Evolutionary conservation across 2,888 invertebrate species (phyloP), one percentile per base, ranked within the genome.

Genomic region (Scaptodrosophila latifasciaeformis): DNA sequence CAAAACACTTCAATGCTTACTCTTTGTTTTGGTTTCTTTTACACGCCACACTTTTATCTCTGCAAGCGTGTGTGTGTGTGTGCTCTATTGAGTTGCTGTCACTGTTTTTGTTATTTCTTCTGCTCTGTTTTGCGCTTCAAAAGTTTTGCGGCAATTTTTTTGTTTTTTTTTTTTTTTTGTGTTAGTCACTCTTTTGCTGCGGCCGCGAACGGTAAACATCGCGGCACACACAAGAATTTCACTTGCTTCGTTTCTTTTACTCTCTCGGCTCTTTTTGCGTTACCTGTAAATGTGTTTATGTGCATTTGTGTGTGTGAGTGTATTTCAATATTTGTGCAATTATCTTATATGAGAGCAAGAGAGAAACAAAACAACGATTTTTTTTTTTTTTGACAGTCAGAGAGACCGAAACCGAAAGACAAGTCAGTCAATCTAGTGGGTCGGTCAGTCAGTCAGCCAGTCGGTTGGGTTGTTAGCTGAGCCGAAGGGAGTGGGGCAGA

Each of bases 181-280:
- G 69, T 75, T 79, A 81, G 71, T 75, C 72, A 75, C 76, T 75
- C 75, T 71, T 79, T 75, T 69, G 62, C 79, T 64, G 60, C 72
- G 72, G 47, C 31, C 47, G 40, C 54, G 64, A 64, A 61, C 65
- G 71, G 24, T 67, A 58, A 63, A 62, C 64, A 74, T 59, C 61
- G 70, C 61, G 57, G 58, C 59, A 54, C 56, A 55, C 67, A 70
- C 47, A 55, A 56, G 55, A 56, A 57, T 35, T 27, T 18, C 35
- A 37, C 58, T 34, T 49, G 24, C 3, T 24, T 24, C 24, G 24
- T 7, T 24, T n/a, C n/a, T n/a, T n/a, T n/a, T n/a, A n/a, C n/a
- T n/a, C n/a, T n/a, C 49, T 49, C 45, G 44, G 58, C 59, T 15
- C 31, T 47, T 63, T 47, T 49, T 58, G 12, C 45, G 40, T 30